Percentiles rank a stretch among this genome's conserved stretches.
phyloP scores from a whole-genome alignment of 2,113 vertebrate species.

The Bothrops jararaca region DNA sequence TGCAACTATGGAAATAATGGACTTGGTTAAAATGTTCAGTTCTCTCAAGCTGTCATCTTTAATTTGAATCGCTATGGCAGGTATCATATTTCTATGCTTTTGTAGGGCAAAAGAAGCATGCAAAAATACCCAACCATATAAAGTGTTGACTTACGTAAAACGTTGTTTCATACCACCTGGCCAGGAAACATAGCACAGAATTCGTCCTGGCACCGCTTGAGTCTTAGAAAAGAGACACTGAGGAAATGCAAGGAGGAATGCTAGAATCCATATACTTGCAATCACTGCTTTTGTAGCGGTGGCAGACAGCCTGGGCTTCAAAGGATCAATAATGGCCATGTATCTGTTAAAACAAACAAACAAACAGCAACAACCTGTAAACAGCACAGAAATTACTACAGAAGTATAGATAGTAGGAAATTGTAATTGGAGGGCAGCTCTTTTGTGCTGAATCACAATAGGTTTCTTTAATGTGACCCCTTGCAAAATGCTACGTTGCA shows the following conservation, averaged over 20 bases:
- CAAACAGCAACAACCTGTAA: conserved; percentile 19
- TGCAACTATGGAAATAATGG: not conserved
- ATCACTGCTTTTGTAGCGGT: conserved; percentile 89
- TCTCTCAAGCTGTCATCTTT: not conserved
- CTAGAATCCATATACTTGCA: conserved; percentile 90
- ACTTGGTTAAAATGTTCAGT: not conserved
- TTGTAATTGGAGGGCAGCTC: not conserved
- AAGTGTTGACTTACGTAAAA: conserved; percentile 81
- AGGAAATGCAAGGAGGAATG: conserved; percentile 90
- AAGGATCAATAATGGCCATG: conserved; percentile 95
- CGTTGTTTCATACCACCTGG: conserved; percentile 81
- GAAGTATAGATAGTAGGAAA: not conserved
- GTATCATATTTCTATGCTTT: not conserved
- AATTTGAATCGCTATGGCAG: not conserved
- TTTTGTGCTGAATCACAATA: not conserved
- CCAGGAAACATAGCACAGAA: conserved; percentile 92
- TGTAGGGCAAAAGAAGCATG: conserved; percentile 21
- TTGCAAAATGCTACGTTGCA: not conserved
- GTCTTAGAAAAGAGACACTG: conserved; percentile 92
- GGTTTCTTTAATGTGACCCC: not conserved
- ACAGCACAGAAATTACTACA: not conserved
- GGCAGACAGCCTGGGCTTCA: conserved; percentile 92
- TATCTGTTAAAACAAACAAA: conserved; percentile 74
- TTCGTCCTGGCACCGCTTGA: conserved; percentile 78
- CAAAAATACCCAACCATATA: not conserved